These are phyloP conservation scores for Brenthis hecate DNA, from an alignment of 2,888 invertebrate species.

Conservation along the genomic window DNA sequence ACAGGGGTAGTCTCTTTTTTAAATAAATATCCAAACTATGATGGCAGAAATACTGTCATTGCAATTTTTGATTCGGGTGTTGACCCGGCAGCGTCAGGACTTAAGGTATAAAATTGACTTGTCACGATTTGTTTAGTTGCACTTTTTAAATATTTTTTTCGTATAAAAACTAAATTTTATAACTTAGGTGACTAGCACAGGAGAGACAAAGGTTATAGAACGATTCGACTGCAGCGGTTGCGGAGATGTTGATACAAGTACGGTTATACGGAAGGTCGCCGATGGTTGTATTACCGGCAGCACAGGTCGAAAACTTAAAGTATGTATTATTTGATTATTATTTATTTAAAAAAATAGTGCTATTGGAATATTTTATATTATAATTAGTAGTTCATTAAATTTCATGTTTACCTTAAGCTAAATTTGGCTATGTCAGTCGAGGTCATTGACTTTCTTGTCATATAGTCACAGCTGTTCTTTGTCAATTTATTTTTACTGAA, in stretches of 20 bases:
- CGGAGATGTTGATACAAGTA: constrained; percentile 96
- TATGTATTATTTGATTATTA: constrained; percentile 57
- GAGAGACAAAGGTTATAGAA: constrained; percentile 95
- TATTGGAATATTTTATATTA: not conserved
- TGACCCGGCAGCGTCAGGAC: constrained; percentile 96
- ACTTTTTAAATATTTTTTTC: constrained; percentile 47
- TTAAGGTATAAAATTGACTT: constrained; percentile 88
- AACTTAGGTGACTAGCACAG: constrained; percentile 91
- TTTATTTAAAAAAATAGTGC: not conserved
- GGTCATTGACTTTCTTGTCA: constrained; percentile 47
- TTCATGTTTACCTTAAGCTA: constrained; percentile 13
- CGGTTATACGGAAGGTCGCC: constrained; percentile 69
- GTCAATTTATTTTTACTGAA: constrained; percentile 36
- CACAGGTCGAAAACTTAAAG: constrained; percentile 94
- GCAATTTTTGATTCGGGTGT: constrained; percentile 99
- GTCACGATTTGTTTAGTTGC: constrained; percentile 70
- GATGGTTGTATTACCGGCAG: constrained; percentile 92
- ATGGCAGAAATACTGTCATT: constrained; percentile 95
- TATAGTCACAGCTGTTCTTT: constrained; percentile 46
- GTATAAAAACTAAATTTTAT: constrained; percentile 40
- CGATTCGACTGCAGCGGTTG: constrained; percentile 97
- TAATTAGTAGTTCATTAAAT: not conserved
- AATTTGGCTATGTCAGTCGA: constrained; percentile 33
- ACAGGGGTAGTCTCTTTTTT: constrained; percentile 94
- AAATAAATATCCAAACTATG: constrained; percentile 93